phyloP scores from a whole-genome alignment of 1,140 invertebrate species.

The Cherax destructor region DNA sequence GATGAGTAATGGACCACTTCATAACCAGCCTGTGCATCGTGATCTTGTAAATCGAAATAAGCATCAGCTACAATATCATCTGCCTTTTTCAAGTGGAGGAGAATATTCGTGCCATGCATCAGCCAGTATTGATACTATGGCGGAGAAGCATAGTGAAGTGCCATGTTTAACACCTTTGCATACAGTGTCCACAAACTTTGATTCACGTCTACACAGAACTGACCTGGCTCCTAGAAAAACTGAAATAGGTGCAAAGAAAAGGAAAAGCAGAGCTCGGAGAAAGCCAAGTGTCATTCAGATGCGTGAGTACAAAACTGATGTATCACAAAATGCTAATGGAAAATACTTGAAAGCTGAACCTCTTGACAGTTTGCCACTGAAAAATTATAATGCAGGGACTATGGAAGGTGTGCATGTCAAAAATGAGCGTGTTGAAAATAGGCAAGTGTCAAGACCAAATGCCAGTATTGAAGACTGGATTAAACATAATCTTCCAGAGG shows the following conservation, averaged over 20 bases:
- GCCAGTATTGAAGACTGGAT: conserved; percentile 60
- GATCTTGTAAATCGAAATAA: conserved; percentile 44
- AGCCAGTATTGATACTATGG: not conserved
- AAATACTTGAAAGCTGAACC: conserved; percentile 13
- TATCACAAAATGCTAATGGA: not conserved
- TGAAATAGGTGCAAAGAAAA: conserved; percentile 70
- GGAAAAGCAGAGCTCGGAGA: conserved; percentile 69
- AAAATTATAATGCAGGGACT: conserved; percentile 2
- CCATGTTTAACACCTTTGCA: conserved; percentile 38
- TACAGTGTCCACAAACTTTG: conserved; percentile 25
- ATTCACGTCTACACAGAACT: conserved; percentile 22
- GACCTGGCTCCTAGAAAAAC: conserved; percentile 31
- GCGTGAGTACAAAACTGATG: conserved; percentile 48
- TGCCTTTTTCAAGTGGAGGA: conserved; percentile 15
- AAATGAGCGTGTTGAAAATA: not conserved
- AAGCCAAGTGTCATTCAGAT: conserved; percentile 69
- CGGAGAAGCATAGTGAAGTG: conserved; percentile 28
- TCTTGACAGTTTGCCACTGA: not conserved
- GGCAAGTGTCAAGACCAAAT: conserved; percentile 28
- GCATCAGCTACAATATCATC: conserved; percentile 32
- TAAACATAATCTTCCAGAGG: conserved; percentile 48
- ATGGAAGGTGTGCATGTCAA: conserved; percentile 9
- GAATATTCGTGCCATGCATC: conserved; percentile 22
- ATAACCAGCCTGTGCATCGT: conserved; percentile 26
- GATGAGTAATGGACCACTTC: conserved; percentile 11